Conservation (phyloP, 2,113 vertebrate species). For the Bucco capensis region DNA sequence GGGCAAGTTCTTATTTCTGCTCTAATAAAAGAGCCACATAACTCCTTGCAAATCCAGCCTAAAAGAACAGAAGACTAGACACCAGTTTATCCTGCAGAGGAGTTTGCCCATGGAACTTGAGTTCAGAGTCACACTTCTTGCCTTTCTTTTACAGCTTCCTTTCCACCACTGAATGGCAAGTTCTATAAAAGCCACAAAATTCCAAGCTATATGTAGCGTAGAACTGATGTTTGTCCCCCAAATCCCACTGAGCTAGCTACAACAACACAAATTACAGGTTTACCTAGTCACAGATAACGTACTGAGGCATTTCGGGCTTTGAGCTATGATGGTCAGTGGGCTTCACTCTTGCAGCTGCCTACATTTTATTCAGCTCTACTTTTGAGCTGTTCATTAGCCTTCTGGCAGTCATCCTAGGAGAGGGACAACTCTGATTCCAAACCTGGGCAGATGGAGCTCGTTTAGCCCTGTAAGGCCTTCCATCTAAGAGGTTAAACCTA, state of each 20-base stretch:
- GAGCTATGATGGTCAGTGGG: constrained; percentile 47
- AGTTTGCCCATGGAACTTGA: background rate
- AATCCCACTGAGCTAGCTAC: constrained; percentile 74
- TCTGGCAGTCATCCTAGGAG: no score
- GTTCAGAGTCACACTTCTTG: background rate
- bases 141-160: background rate
- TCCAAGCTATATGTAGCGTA: constrained; percentile 76
- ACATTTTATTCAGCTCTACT: constrained; percentile 22
- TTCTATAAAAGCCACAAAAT: constrained; percentile 76
- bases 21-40: background rate
- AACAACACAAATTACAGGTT: constrained; percentile 81
- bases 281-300: constrained; percentile 68
- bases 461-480: no score
- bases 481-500: no score
- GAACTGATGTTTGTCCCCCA: constrained; percentile 73
- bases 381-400: constrained; percentile 37
- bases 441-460: no score
- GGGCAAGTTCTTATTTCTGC: background rate
- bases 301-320: constrained; percentile 73
- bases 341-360: constrained; percentile 58
- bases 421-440: no score
- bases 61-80: background rate
- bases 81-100: background rate
- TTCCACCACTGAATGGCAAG: constrained; percentile 56
- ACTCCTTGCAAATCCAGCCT: background rate